phyloP scores from a whole-genome alignment of 35 echinoderm and acorn worm genomes.

The Ophiothrix spiculata region DNA sequence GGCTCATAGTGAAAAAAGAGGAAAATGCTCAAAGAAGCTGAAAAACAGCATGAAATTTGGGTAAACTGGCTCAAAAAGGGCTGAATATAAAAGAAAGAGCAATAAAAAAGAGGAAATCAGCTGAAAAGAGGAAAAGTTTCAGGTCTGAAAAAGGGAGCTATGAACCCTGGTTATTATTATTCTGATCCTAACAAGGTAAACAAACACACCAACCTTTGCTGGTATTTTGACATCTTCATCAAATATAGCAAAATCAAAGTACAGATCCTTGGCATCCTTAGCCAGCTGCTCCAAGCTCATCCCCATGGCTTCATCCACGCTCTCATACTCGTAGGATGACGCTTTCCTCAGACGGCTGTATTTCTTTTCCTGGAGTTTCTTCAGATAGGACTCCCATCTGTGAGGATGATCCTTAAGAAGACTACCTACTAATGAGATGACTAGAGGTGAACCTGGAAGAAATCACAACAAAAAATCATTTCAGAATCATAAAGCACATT shows the following conservation, averaged over 20 bases:
- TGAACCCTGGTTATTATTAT: too few relatives aligned
- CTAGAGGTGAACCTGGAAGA: constrained; percentile 51
- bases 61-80: too few relatives aligned
- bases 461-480: background rate
- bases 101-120: too few relatives aligned
- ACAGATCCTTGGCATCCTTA: constrained; percentile 44
- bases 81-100: too few relatives aligned
- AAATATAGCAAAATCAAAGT: constrained; percentile 74
- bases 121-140: too few relatives aligned
- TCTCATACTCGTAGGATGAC: constrained; percentile 70
- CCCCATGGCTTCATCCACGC: constrained; percentile 75
- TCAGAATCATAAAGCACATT: background rate
- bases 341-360: constrained; percentile 58
- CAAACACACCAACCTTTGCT: constrained; percentile 53
- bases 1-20: too few relatives aligned
- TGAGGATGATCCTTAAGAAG: constrained; percentile 74
- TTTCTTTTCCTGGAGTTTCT: constrained; percentile 69
- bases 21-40: too few relatives aligned
- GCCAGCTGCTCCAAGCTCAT: constrained; percentile 64
- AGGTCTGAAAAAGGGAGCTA: too few relatives aligned
- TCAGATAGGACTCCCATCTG: constrained; percentile 76
- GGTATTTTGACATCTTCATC: constrained; percentile 58
- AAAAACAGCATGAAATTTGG: too few relatives aligned
- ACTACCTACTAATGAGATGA: constrained; percentile 72
- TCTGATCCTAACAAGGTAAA: too few relatives aligned